phyloP scores from a whole-genome alignment of 2,888 invertebrate species.

The Drosophila paracracens region DNA sequence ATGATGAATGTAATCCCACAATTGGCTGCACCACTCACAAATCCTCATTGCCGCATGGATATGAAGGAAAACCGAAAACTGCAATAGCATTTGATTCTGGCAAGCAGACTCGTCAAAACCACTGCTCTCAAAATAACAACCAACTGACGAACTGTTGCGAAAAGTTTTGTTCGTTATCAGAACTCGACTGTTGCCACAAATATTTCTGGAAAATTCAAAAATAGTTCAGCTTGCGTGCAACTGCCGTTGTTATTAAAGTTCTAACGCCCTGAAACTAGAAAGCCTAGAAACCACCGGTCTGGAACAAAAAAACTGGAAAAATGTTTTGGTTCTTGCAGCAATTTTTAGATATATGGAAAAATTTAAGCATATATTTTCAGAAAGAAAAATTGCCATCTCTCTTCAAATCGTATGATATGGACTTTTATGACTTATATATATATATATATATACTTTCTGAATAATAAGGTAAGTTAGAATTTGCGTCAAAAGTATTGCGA shows the following conservation, averaged over 20 bases:
- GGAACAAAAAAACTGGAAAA: background rate
- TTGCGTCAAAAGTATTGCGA: background rate
- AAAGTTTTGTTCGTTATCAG: slow-evolving; percentile 2
- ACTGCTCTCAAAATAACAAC: background rate
- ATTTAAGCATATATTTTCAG: background rate
- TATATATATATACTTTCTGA: background rate
- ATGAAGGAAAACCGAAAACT: background rate
- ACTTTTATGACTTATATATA: too few relatives aligned
- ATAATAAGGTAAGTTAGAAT: background rate
- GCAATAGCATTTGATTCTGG: background rate
- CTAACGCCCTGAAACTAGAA: background rate
- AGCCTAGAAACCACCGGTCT: too few relatives aligned
- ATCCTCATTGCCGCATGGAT: background rate
- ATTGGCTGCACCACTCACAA: slow-evolving; percentile 3
- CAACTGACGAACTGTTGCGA: background rate
- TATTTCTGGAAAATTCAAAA: background rate
- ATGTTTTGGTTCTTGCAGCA: background rate
- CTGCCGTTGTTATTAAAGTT: background rate
- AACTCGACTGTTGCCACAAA: background rate
- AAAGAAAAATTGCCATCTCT: background rate
- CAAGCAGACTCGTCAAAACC: background rate
- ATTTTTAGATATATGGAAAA: background rate
- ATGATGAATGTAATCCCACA: background rate
- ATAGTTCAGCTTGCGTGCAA: background rate
- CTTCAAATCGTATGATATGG: background rate